These are phyloP conservation scores for Oreochromis grahami DNA, from an alignment of 2,797 vertebrate genomes.

Conservation along the genomic window DNA sequence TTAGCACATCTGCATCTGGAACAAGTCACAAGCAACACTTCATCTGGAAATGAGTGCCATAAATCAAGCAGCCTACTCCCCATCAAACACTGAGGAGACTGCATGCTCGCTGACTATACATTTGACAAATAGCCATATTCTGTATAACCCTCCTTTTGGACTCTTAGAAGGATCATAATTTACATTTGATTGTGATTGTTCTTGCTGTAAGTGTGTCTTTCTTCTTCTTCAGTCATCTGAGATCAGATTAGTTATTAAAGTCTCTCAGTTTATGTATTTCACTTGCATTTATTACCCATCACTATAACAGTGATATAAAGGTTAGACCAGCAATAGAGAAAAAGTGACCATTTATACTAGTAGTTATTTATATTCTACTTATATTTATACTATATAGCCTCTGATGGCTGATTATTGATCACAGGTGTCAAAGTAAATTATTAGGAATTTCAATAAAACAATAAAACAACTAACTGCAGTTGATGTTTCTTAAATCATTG, in stretches of 20 bases:
- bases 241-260: background rate
- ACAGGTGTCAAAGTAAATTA: background rate
- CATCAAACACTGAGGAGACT: too few species aligned
- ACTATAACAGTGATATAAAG: background rate
- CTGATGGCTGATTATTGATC: background rate
- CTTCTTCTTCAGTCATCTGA: too few species aligned
- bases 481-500: background rate
- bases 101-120: too few species aligned
- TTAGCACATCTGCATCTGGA: too few species aligned
- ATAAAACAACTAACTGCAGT: background rate
- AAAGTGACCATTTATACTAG: background rate
- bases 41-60: too few species aligned
- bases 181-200: too few species aligned
- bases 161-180: too few species aligned
- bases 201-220: too few species aligned
- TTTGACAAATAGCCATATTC: too few species aligned
- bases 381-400: background rate
- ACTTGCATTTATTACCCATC: background rate
- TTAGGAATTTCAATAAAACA: background rate
- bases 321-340: background rate
- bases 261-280: rapidly evolving
- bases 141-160: too few species aligned
- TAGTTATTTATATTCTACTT: background rate
- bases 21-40: too few species aligned
- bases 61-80: too few species aligned